Evolutionary conservation across 2,113 vertebrate species (phyloP), one percentile per base, ranked within the genome.

Genomic region (Sisor rabdophorus): DNA sequence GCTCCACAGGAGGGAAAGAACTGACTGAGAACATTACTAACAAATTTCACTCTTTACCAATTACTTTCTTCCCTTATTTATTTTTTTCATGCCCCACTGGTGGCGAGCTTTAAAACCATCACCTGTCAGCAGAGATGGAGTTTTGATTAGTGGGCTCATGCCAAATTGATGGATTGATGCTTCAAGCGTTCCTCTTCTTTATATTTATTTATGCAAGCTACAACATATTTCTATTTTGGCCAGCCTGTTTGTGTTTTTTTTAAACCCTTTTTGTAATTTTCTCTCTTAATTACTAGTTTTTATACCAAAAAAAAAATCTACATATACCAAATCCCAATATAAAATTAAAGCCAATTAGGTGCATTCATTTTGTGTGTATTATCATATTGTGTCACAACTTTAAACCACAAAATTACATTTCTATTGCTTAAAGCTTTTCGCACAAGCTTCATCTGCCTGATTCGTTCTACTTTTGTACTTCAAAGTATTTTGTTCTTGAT

Each of bases 21-120:
- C 82, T 52, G 80, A 32, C 80, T 79, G 79, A 77, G 77, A 77
- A 81, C 80, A 84, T 84, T 81, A 79, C 80, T 52, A 75, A 84
- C 77, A 78, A 55, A 77, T 81, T 83, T 83, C 81, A 79, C 53
- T 76, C 69, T 76, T 83, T 75, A 76, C 65, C 65, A 53, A 71
- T 71, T 54, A 68, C 64, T 56, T 65, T 73, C 9, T 56, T n/a
- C 5, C n/a, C 26, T 59, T 61, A 36, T 76, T 76, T 69, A 11
- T 74, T 60, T n/a, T 58, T 58, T 65, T 32, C 77, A 47, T 67
- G 53, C 64, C 47, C 8, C 69, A 70, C 52, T 6, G 59, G 73
- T 22, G 60, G 7, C 7, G 2, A 63, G 76, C 54, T 56, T 79
- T 75, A 75, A 67, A 53, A 44, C 73, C n/a, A 19, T 52, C n/a